Evolutionary conservation across 2,113 vertebrate species (phyloP).

Genomic region (Pionites leucogaster): DNA sequence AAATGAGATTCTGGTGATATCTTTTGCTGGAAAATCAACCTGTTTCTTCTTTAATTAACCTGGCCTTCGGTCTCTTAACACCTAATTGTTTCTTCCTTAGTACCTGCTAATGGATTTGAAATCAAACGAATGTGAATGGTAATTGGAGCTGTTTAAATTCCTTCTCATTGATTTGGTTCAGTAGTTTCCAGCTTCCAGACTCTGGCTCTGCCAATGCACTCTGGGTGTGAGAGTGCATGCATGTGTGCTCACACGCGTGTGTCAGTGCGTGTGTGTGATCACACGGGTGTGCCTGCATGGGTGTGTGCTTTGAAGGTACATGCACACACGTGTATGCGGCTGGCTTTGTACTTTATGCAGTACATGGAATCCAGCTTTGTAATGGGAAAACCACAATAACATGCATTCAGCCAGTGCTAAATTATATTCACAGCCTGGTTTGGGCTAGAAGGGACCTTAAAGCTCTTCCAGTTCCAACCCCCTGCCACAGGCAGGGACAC

Average conservation of each 20-base stretch:
- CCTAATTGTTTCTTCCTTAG: not conserved
- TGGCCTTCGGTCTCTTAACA: not conserved
- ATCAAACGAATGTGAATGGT: not conserved
- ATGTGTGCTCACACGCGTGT: no score
- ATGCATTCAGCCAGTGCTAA: not conserved
- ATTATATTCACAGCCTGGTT: not conserved
- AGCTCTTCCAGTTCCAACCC: not conserved
- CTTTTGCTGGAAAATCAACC: slow-evolving; percentile 8
- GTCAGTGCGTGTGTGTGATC: not conserved
- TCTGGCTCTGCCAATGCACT: not conserved
- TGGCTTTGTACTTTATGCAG: not conserved
- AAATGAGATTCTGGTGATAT: slow-evolving; percentile 4
- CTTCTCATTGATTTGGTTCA: not conserved
- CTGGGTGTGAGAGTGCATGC: not conserved
- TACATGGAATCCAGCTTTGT: fast-evolving
- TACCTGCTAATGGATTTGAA: not conserved
- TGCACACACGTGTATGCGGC: fast-evolving
- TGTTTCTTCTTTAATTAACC: slow-evolving; percentile 35
- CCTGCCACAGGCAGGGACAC: not conserved
- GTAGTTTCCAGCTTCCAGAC: not conserved
- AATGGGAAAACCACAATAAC: not conserved
- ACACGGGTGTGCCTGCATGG: not conserved
- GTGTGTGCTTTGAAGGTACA: not conserved
- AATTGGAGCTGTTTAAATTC: not conserved
- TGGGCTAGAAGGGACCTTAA: not conserved